Conservation (phyloP, 2,888 invertebrate species). For the Napeogenes inachia region DNA sequence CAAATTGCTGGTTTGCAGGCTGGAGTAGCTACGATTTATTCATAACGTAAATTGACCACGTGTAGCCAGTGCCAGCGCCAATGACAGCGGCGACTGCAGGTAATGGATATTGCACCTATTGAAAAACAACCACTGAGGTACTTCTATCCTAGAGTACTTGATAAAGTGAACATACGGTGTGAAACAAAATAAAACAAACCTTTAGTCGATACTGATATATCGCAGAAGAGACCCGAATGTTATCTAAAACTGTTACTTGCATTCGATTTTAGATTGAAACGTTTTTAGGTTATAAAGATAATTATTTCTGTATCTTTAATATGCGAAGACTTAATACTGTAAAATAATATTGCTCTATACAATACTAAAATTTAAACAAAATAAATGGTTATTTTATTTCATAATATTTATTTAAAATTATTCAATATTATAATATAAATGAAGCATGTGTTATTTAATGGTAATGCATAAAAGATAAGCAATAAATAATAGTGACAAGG, state of each 20-base stretch:
- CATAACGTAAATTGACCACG: slow-evolving; percentile 54
- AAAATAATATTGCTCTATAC: no score
- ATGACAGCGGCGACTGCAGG: not conserved
- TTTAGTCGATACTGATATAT: no score
- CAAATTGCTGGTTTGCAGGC: slow-evolving; percentile 45
- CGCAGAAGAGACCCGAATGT: no score
- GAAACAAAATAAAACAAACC: not conserved
- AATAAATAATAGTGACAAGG: slow-evolving; percentile 1
- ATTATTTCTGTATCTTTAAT: no score
- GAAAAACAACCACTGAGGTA: not conserved
- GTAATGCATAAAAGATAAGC: not conserved
- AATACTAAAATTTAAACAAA: no score
- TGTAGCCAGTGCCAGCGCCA: slow-evolving; percentile 28
- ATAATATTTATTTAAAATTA: not conserved
- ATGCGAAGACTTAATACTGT: no score
- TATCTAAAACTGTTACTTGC: no score
- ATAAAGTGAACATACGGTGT: not conserved
- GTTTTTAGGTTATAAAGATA: no score
- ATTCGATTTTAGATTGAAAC: no score
- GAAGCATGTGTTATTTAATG: not conserved
- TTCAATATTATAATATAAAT: not conserved
- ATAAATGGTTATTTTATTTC: not conserved
- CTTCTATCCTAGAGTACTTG: not conserved
- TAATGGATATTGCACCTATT: slow-evolving; percentile 23
- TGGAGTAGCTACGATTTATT: slow-evolving; percentile 42